phyloP scores from a whole-genome alignment of 2,888 invertebrate genomes.

The Hydropsyche betteni region DNA sequence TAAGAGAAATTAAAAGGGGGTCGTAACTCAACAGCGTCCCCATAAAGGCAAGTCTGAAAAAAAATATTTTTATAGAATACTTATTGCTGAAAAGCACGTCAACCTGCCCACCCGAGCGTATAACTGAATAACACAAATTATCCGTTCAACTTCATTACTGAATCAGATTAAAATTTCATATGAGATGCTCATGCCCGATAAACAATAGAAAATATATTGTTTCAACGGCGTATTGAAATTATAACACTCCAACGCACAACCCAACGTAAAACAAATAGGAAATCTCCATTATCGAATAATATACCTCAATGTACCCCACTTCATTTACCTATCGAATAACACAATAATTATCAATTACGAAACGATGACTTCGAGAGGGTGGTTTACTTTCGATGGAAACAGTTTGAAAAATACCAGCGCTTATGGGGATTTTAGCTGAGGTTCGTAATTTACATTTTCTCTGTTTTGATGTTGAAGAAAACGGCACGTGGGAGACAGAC shows the following conservation, averaged over 20 bases:
- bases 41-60: not conserved
- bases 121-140: too few relatives aligned
- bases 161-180: not conserved
- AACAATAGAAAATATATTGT: too few relatives aligned
- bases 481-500: conserved; percentile 33
- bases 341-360: too few relatives aligned
- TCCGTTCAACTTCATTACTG: not conserved
- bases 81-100: conserved; percentile 48
- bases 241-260: too few relatives aligned
- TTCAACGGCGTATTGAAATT: too few relatives aligned
- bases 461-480: conserved; percentile 16
- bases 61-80: conserved; percentile 36
- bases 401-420: conserved; percentile 36
- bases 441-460: conserved; percentile 36
- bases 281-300: too few relatives aligned
- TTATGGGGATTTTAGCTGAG: conserved; percentile 33
- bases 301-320: too few relatives aligned
- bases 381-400: too few relatives aligned
- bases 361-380: too few relatives aligned
- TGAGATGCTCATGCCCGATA: too few relatives aligned
- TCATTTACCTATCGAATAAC: too few relatives aligned
- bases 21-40: conserved; percentile 17
- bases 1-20: conserved; percentile 16
- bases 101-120: conserved; percentile 5
- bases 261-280: too few relatives aligned